Evolutionary conservation across 2,888 invertebrate genomes (phyloP).

Genomic region (Mimumesa dahlbomi): DNA sequence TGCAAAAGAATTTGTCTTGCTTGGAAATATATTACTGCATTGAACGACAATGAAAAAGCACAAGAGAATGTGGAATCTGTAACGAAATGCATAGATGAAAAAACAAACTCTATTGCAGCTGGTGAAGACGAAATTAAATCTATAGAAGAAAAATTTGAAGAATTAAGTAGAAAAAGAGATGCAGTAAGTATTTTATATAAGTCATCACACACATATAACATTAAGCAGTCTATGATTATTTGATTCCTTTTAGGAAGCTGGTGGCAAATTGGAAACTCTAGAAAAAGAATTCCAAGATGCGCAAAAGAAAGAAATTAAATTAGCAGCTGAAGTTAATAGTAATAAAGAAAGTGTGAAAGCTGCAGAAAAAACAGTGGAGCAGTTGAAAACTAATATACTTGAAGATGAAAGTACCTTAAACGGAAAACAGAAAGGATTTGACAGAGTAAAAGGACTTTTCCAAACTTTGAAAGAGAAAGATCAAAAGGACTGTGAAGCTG

Average conservation of each 20-base stretch:
- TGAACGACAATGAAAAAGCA: constrained; percentile 82
- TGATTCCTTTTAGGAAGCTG: constrained; percentile 83
- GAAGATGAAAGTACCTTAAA: constrained; percentile 86
- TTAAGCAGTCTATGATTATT: not conserved
- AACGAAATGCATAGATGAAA: constrained; percentile 83
- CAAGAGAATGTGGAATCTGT: constrained; percentile 82
- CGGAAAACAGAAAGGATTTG: constrained; percentile 84
- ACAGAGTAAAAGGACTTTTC: constrained; percentile 85
- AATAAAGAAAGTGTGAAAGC: constrained; percentile 85
- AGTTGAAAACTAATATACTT: constrained; percentile 84
- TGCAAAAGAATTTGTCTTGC: constrained; percentile 88
- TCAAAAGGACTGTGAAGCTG: constrained; percentile 85
- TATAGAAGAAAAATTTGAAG: constrained; percentile 83
- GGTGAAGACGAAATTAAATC: constrained; percentile 82
- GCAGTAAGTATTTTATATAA: constrained; percentile 81
- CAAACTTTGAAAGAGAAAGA: constrained; percentile 86
- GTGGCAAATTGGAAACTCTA: constrained; percentile 84
- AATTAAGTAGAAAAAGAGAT: constrained; percentile 85
- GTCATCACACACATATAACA: not conserved
- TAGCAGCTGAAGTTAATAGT: constrained; percentile 84
- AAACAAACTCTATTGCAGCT: constrained; percentile 82
- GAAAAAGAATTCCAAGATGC: constrained; percentile 85
- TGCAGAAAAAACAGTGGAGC: constrained; percentile 86
- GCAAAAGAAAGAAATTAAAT: constrained; percentile 86
- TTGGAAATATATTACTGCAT: constrained; percentile 85